These are phyloP conservation scores for Pangasianodon hypophthalmus DNA, from an alignment of 2,113 vertebrate genomes.

Conservation along the genomic window DNA sequence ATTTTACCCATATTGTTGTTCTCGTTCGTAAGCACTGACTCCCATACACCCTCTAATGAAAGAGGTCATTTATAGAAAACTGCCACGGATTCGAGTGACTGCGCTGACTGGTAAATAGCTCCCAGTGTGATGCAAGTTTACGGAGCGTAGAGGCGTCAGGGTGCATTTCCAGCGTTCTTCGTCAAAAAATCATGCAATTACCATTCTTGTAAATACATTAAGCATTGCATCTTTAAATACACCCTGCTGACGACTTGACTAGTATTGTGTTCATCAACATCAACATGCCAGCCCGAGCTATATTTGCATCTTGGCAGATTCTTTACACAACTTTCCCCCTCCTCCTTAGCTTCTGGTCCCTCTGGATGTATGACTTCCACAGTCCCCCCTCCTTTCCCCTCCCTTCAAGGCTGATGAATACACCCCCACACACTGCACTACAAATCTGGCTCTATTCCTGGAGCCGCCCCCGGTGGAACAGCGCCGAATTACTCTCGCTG, in stretches of 20 bases:
- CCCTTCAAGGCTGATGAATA: slow-evolving; percentile 55
- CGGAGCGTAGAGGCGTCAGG: background rate
- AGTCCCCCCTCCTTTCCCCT: slow-evolving; percentile 41
- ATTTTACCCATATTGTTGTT: slow-evolving; percentile 57
- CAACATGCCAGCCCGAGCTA: slow-evolving; percentile 67
- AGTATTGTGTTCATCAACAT: slow-evolving; percentile 70
- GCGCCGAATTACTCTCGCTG: slow-evolving; percentile 72
- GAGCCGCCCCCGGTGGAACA: slow-evolving; percentile 63
- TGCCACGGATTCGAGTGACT: slow-evolving; percentile 10
- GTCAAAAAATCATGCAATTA: slow-evolving; percentile 41
- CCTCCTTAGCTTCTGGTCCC: slow-evolving; percentile 59
- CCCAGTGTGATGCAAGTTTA: slow-evolving; percentile 26
- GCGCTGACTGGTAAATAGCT: slow-evolving; percentile 29
- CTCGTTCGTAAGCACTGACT: slow-evolving; percentile 51
- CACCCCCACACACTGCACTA: slow-evolving; percentile 72
- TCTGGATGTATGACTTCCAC: slow-evolving; percentile 62
- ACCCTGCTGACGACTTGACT: slow-evolving; percentile 71
- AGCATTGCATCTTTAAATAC: slow-evolving; percentile 67
- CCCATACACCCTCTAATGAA: slow-evolving; percentile 41
- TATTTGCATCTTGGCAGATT: slow-evolving; percentile 70
- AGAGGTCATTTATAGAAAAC: slow-evolving; percentile 40
- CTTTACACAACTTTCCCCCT: slow-evolving; percentile 69
- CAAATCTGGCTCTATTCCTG: slow-evolving; percentile 77
- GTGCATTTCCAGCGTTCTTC: slow-evolving; percentile 10
- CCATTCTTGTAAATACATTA: slow-evolving; percentile 19